phyloP scores from a whole-genome alignment of 2,888 invertebrate genomes.

The Trachelus stipa region DNA sequence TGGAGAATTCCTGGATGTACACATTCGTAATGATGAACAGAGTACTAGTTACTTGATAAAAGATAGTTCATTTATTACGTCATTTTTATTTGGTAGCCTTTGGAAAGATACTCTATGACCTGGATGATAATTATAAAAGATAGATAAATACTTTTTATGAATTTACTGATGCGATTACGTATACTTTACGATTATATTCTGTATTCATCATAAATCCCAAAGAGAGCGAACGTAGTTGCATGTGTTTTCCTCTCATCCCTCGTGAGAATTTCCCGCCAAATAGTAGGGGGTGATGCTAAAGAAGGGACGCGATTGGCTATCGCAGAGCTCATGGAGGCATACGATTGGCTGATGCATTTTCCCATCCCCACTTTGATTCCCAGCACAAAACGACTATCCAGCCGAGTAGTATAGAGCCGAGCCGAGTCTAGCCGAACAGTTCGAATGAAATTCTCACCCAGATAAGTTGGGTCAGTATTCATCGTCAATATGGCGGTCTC shows the following conservation, averaged over 20 bases:
- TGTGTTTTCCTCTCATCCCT: slow-evolving; percentile 43
- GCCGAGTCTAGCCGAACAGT: slow-evolving; percentile 32
- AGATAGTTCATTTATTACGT: not conserved
- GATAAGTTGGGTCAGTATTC: slow-evolving; percentile 23
- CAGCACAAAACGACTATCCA: slow-evolving; percentile 4
- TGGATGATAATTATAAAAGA: not conserved
- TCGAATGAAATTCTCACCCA: slow-evolving; percentile 44
- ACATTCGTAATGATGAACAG: not conserved
- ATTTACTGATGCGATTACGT: not conserved
- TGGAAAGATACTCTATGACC: not conserved
- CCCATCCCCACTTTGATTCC: slow-evolving; percentile 7
- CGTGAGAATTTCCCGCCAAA: slow-evolving; percentile 45
- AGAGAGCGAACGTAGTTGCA: slow-evolving; percentile 27
- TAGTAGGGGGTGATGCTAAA: slow-evolving; percentile 20
- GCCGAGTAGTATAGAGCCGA: not conserved
- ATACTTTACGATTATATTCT: not conserved
- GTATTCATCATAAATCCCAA: not conserved
- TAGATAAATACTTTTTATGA: not conserved
- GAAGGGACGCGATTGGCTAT: not conserved
- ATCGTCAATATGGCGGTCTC: slow-evolving; percentile 36
- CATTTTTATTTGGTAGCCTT: not conserved
- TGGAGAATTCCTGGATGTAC: not conserved
- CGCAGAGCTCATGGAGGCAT: not conserved
- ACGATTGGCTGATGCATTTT: slow-evolving; percentile 15
- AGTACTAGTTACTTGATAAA: not conserved